Evolutionary conservation across 2,888 invertebrate genomes (phyloP).

Genomic region (Psylliodes chrysocephalus): DNA sequence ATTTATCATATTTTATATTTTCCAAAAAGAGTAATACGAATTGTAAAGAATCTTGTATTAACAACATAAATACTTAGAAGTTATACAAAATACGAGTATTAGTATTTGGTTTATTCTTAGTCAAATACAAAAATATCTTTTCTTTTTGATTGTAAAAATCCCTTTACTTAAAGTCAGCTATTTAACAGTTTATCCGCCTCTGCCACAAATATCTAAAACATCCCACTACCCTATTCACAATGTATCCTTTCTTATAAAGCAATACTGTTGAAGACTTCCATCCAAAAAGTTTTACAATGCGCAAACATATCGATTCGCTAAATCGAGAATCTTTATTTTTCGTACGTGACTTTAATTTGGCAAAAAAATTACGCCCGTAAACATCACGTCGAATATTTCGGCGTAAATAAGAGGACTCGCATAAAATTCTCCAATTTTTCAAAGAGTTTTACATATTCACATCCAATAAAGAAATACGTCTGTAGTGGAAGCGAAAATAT

Average conservation of each 20-base stretch:
- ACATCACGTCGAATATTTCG: constrained; percentile 11
- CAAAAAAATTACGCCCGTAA: constrained; percentile 3
- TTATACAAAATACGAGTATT: no score
- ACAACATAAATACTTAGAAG: no score
- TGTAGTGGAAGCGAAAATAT: constrained; percentile 43
- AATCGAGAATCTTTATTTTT: constrained; percentile 9
- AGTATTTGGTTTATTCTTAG: no score
- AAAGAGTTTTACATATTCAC: constrained; percentile 26
- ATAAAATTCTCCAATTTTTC: constrained; percentile 32
- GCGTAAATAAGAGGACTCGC: not conserved
- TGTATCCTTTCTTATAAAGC: not conserved
- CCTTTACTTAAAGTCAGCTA: no score
- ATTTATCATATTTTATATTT: no score
- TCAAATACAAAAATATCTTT: no score
- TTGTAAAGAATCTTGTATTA: no score
- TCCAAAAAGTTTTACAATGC: not conserved
- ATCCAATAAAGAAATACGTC: constrained; percentile 39
- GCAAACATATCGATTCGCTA: constrained; percentile 3
- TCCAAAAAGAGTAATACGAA: no score
- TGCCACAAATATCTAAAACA: no score
- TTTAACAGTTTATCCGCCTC: no score
- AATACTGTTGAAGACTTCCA: not conserved
- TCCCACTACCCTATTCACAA: not conserved
- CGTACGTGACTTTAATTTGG: constrained; percentile 20
- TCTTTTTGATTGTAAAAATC: no score